Evolutionary conservation across 2,888 invertebrate species (phyloP), one percentile per base, ranked within the genome.

Genomic region (Nomada lathburiana): DNA sequence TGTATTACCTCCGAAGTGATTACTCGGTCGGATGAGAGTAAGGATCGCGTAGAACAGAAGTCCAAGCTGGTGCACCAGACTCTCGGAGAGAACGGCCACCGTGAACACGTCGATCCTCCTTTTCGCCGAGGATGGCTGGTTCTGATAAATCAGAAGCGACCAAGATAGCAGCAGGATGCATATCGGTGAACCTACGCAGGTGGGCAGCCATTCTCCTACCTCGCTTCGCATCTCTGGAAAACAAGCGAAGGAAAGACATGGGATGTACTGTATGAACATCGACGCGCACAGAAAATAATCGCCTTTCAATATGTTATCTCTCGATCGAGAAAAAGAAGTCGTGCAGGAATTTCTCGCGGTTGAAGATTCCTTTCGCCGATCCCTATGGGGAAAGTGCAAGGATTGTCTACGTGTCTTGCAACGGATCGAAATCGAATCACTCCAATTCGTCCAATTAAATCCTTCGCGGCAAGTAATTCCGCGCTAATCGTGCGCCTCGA

Each of bases 71-170:
- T 94, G 94, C 57, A 92, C 91, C 82, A 94, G 91, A 59, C 94
- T 93, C 87, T 94, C 92, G 9, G 92, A 88, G 63, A 94, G 90
- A n/a, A 94, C 89, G 53, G 94, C 94, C 47, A 94, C 93, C 64
- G 95, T 91, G 76, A 95, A 93, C 59, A 95, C 92, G 87, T 95
- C 95, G 85, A 94, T 93, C 64, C 94, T 94, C 53, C 94, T 89
- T 92, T 95, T 93, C 79, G 90, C 83, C 65, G 92, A 90, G 26
- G 92, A 90, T 47, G 93, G 91, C 81, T 94, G 94, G 75, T 94
- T 94, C 91, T 94, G 94, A 88, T 95, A 94, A 76, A 95, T 94
- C 87, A 94, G 92, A 72, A 94, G 92, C 26, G 93, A 93, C 94
- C 94, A 94, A 65, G 93, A 93, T 62, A 94, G 90, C 79, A 94